A percentile compares a stretch with the other conserved stretches of the same genome.
Conservation (phyloP, 2,797 vertebrate genomes). For the Neosalanx taihuensis region DNA sequence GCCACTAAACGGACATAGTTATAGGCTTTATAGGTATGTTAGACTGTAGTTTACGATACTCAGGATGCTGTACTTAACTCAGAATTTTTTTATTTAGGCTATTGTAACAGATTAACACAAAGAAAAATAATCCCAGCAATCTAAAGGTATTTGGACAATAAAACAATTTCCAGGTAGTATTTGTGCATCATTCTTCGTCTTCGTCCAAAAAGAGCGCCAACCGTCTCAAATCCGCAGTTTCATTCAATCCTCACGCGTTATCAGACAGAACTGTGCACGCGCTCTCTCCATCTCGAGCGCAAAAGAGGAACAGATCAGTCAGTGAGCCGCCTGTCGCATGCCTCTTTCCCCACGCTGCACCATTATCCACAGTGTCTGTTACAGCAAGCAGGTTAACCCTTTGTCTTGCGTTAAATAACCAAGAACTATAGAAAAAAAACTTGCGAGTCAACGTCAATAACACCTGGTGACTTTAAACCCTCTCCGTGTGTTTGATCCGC, state of each 20-base stretch:
- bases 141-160: neutral
- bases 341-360: constrained; percentile 25
- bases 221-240: constrained; percentile 38
- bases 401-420: neutral
- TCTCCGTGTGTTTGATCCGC: constrained; percentile 13
- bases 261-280: constrained; percentile 37
- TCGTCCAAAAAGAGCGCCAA: constrained; percentile 39
- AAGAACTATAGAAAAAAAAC: constrained; percentile 17
- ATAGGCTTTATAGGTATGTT: constrained; percentile 13
- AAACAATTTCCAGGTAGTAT: constrained; percentile 26
- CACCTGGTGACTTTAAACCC: constrained; percentile 22
- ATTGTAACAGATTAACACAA: neutral
- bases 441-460: constrained; percentile 5
- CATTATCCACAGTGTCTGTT: constrained; percentile 27
- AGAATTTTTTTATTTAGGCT: neutral
- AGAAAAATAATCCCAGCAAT: neutral
- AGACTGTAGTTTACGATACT: neutral
- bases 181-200: constrained; percentile 39
- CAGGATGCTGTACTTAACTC: no score
- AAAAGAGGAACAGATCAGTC: constrained; percentile 26
- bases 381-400: constrained; percentile 6
- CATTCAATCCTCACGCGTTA: constrained; percentile 41
- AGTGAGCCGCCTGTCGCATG: constrained; percentile 23
- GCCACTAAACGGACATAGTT: constrained; percentile 44
- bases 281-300: constrained; percentile 25